Evolutionary conservation across 2,797 vertebrate species (phyloP), one percentile per base, ranked within the genome.

Genomic region (Molossus alvarezi): DNA sequence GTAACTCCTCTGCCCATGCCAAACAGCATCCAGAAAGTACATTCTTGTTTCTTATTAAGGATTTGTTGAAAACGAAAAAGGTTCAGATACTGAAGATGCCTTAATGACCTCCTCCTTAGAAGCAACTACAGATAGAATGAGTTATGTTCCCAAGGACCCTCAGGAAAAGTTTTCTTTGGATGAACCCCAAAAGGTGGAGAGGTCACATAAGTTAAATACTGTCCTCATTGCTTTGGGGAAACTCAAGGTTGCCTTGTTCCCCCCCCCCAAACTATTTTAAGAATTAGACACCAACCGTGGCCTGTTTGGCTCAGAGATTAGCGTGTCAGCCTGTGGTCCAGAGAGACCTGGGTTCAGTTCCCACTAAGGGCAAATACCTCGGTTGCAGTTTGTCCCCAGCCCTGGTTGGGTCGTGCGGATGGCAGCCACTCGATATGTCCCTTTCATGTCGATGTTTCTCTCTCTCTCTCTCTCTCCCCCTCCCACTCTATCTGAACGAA

Each of bases 101-200:
- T 79, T 77, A 33, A 62, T 69, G 21, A 60, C 15, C 17, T 77
- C 76, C n/a, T 89, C 37, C 51, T 95, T 65, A 90, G 51, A 87
- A 91, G 75, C 33, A 75, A 67, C 58, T 62, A 53, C 48, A 83
- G 25, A 65, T 23, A 71, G 65, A 79, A 94, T 87, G 23, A 69
- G 53, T 91, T 95, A 48, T 65, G 0, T 80, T 80, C 93, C 76
- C 62, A 90, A 90, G 33, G 27, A 73, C 18, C 6, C 27, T 62
- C 77, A 23, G 45, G 27, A 90, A 93, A 95, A 57, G 29, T 71
- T 88, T 94, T 51, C 41, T 41, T 75, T 67, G 57, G n/a, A 53
- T 67, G 11, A 90, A 88, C 53, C 67, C 14, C 25, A 85, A 96
- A 15, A 80, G 27, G 23, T 94, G 45, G 5, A 73, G 55, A 91